phyloP scores from a whole-genome alignment of 2,888 invertebrate species.

The Melanargia galathea region DNA sequence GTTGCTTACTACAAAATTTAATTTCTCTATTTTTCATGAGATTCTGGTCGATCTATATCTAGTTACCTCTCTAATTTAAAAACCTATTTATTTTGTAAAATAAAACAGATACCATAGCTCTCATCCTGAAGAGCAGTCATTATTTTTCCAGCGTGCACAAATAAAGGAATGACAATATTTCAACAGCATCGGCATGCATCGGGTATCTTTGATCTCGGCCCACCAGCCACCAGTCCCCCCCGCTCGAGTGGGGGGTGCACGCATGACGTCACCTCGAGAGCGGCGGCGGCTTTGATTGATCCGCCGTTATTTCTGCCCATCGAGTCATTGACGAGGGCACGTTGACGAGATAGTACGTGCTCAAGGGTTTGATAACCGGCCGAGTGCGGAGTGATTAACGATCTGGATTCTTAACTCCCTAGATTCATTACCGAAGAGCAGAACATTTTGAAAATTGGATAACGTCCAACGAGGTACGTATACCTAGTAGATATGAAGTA shows the following conservation, averaged over 20 bases:
- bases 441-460: neutral
- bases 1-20: too few relatives aligned
- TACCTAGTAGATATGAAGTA: too few relatives aligned
- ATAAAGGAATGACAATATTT: slow-evolving; percentile 22
- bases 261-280: slow-evolving; percentile 22
- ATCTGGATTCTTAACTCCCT: neutral
- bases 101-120: neutral
- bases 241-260: slow-evolving; percentile 19
- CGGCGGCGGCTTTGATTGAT: slow-evolving; percentile 2
- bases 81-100: neutral
- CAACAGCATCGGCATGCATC: slow-evolving; percentile 22
- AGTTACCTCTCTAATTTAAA: neutral
- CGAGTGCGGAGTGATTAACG: slow-evolving; percentile 12
- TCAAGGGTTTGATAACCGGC: slow-evolving; percentile 2
- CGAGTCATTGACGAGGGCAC: neutral
- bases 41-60: too few relatives aligned
- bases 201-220: slow-evolving; percentile 29
- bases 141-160: slow-evolving; percentile 8
- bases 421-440: neutral
- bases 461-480: too few relatives aligned
- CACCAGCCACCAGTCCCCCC: too few relatives aligned
- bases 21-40: too few relatives aligned
- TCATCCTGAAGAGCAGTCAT: slow-evolving; percentile 3
- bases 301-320: slow-evolving; percentile 3
- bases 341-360: slow-evolving; percentile 3